A percentile compares a stretch with the other conserved stretches of the same genome.
These are phyloP conservation scores for Aelia acuminata DNA, from an alignment of 2,888 invertebrate species.

Conservation along the genomic window DNA sequence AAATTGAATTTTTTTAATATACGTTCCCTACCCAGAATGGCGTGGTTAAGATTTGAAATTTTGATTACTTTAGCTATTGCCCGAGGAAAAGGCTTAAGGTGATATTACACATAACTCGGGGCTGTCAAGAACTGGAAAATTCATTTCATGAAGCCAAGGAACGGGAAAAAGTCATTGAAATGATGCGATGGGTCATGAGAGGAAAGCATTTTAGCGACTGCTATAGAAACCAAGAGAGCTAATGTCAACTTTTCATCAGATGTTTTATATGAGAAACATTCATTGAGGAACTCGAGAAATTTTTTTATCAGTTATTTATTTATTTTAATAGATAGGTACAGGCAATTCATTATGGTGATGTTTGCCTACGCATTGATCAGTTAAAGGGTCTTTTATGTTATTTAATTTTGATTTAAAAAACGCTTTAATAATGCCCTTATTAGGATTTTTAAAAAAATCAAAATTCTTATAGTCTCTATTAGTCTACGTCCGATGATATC, in stretches of 20 bases:
- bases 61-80: neutral
- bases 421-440: too few species aligned
- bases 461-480: too few species aligned
- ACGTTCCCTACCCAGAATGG: neutral
- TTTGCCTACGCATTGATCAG: too few species aligned
- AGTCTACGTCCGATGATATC: too few species aligned
- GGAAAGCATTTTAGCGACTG: neutral
- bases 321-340: too few species aligned
- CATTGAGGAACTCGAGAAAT: too few species aligned
- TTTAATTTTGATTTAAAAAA: too few species aligned
- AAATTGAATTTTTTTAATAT: neutral
- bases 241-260: conserved; percentile 10
- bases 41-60: neutral
- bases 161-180: neutral
- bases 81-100: neutral
- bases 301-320: too few species aligned
- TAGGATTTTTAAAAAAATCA: too few species aligned
- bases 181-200: neutral
- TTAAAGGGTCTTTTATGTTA: too few species aligned
- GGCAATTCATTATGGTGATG: too few species aligned
- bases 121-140: conserved; percentile 36
- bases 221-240: neutral
- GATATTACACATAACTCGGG: conserved; percentile 21
- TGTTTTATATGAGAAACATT: too few species aligned
- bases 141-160: neutral